Evolutionary conservation across 2,113 vertebrate genomes (phyloP).

Genomic region (Daubentonia madagascariensis): DNA sequence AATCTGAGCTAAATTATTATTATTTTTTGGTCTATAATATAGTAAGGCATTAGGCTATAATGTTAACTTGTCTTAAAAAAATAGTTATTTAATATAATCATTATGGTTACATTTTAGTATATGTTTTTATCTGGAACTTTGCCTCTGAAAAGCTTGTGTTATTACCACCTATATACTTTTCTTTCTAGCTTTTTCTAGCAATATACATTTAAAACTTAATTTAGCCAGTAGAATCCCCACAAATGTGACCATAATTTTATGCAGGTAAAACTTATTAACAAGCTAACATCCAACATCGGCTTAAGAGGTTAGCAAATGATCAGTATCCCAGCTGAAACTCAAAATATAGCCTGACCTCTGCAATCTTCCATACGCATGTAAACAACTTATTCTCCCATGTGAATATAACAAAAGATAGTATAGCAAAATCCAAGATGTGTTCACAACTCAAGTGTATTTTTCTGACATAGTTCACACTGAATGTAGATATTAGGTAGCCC

Average conservation of each 20-base stretch:
- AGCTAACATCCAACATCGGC: neutral
- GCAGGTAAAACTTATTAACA: neutral
- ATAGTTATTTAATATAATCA: neutral
- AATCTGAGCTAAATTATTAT: slow-evolving; percentile 33
- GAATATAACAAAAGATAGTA: neutral
- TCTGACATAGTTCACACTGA: neutral
- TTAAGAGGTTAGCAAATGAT: neutral
- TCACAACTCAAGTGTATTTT: neutral
- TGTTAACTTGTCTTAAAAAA: neutral
- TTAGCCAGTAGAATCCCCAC: neutral
- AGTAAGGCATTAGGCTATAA: neutral
- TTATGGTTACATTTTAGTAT: neutral
- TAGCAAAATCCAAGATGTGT: neutral
- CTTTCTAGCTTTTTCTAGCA: neutral
- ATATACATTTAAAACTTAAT: neutral
- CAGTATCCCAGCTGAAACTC: neutral
- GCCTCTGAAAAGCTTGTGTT: neutral
- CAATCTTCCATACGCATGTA: neutral
- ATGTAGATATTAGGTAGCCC: neutral
- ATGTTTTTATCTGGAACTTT: neutral
- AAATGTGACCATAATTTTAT: neutral
- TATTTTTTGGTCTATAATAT: neutral
- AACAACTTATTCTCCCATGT: neutral
- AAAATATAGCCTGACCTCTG: neutral
- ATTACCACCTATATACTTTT: neutral